Evolutionary conservation across 2,888 invertebrate species (phyloP).

Genomic region (Callimorpha dominula): DNA sequence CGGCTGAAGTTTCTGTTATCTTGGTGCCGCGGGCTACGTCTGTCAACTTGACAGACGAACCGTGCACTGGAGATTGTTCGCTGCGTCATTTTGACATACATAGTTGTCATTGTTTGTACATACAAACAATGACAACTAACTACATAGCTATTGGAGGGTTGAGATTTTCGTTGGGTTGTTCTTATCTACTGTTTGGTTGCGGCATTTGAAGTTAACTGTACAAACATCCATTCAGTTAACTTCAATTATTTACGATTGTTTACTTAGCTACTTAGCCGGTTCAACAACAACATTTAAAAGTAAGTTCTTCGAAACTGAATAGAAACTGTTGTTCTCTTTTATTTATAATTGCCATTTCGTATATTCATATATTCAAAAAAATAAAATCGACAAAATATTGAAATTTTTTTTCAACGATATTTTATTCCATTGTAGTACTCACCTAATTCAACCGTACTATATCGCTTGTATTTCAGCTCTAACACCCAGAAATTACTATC

Average conservation of each 20-base stretch:
- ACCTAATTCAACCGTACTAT: background rate
- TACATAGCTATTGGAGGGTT: constrained; percentile 11
- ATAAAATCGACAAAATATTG: too few relatives aligned
- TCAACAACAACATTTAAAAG: background rate
- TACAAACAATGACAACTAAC: too few relatives aligned
- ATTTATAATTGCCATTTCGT: background rate
- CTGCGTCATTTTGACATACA: constrained; percentile 21
- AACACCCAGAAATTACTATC: background rate
- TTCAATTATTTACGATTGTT: background rate
- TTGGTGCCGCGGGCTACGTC: constrained; percentile 42
- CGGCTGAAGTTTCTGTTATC: constrained; percentile 40
- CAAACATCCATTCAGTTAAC: background rate
- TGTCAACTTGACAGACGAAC: constrained; percentile 48
- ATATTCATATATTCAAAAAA: background rate
- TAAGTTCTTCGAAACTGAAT: background rate
- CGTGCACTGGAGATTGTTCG: constrained; percentile 18
- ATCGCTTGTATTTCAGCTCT: background rate
- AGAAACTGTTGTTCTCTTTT: background rate
- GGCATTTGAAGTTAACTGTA: background rate
- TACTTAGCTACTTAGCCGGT: background rate
- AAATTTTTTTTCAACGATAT: too few relatives aligned
- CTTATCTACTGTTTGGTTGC: background rate
- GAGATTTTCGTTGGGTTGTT: constrained; percentile 5
- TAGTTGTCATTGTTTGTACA: constrained; percentile 10
- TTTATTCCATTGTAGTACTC: too few relatives aligned